phyloP scores from a whole-genome alignment of 2,888 invertebrate genomes.

The Rhyacophila evoluta region DNA sequence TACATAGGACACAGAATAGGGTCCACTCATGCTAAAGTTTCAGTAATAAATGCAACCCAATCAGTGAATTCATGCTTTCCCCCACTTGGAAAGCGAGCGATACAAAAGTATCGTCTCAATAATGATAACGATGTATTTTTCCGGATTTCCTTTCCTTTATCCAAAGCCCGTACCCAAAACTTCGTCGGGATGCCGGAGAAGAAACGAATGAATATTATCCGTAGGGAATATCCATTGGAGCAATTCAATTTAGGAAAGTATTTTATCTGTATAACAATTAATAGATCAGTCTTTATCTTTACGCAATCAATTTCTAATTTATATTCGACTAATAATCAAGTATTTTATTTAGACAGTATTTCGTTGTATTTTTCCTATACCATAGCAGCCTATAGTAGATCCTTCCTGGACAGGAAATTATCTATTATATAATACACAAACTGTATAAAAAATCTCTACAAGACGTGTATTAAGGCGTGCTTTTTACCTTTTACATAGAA shows the following conservation, averaged over 20 bases:
- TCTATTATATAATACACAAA: no score
- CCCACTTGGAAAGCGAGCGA: neutral
- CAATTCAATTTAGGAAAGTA: constrained; percentile 48
- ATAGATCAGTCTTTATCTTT: no score
- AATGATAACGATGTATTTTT: constrained; percentile 25
- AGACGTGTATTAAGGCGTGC: no score
- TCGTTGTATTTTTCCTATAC: no score
- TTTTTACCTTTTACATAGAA: no score
- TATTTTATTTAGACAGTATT: no score
- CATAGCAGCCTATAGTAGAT: no score
- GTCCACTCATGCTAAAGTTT: neutral
- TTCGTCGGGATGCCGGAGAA: neutral
- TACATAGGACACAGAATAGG: no score
- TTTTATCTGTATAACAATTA: constrained; percentile 50
- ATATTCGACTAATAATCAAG: no score
- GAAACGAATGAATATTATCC: constrained; percentile 1
- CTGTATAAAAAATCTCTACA: no score
- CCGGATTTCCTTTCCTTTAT: constrained; percentile 18
- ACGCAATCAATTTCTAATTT: no score
- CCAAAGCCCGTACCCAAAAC: neutral
- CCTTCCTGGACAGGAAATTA: no score
- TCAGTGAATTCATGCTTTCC: constrained; percentile 6
- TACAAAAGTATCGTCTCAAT: constrained; percentile 17
- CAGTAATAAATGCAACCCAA: neutral
- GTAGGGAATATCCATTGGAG: constrained; percentile 34